phyloP scores from a whole-genome alignment of 2,797 vertebrate genomes.

The Agapornis canus region DNA sequence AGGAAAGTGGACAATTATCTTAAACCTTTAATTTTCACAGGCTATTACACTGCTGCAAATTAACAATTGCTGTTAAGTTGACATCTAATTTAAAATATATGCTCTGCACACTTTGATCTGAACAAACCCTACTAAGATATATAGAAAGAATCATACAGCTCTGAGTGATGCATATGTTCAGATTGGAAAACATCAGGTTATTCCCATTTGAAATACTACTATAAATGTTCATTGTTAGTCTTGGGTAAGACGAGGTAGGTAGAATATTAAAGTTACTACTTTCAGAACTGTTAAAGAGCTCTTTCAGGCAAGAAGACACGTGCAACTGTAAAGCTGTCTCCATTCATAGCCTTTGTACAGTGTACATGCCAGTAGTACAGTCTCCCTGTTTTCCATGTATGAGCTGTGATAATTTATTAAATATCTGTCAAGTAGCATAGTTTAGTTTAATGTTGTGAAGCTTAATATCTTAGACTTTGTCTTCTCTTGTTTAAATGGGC shows the following conservation, averaged over 20 bases:
- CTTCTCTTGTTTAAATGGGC: conserved; percentile 5
- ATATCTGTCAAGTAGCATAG: conserved; percentile 26
- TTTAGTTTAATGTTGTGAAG: conserved; percentile 55
- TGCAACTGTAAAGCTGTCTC: conserved; percentile 74
- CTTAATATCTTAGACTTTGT: conserved; percentile 3
- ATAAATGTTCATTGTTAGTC: neutral
- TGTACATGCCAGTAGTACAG: neutral
- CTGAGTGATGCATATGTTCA: neutral
- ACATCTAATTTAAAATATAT: conserved; percentile 36
- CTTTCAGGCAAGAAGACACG: conserved; percentile 70
- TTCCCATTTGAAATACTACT: conserved; percentile 8
- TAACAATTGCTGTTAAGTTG: conserved; percentile 38
- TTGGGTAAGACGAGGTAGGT: conserved; percentile 6
- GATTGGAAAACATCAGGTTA: neutral
- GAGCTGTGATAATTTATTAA: conserved; percentile 50
- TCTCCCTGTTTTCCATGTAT: conserved; percentile 40
- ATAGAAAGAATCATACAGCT: neutral
- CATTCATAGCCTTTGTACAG: conserved; percentile 76
- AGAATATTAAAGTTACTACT: conserved; percentile 23
- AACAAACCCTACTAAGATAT: neutral
- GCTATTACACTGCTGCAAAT: conserved; percentile 46
- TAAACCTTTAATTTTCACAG: conserved; percentile 52
- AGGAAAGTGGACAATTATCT: conserved; percentile 49
- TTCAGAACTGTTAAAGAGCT: conserved; percentile 67
- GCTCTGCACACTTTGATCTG: conserved; percentile 22